Conservation (phyloP, 2,797 vertebrate genomes). For the Heliangelus exortis region DNA sequence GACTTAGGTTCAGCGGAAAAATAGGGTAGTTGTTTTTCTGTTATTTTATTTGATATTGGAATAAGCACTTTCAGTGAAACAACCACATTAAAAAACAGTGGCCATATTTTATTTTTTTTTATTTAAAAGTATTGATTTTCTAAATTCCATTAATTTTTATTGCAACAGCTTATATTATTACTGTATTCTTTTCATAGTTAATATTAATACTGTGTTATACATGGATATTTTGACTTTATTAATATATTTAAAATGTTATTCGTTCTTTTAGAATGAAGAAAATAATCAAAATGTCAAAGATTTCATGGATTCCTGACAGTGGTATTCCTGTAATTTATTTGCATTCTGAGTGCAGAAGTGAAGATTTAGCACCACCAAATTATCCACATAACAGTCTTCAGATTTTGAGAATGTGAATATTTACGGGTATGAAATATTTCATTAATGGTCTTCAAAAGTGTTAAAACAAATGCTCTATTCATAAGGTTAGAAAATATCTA, state of each 20-base stretch:
- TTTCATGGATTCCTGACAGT: not conserved
- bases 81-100: not conserved
- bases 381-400: not conserved
- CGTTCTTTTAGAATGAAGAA: not conserved
- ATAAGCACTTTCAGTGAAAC: not conserved
- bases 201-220: not conserved
- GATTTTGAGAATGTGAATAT: not conserved
- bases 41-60: not conserved
- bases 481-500: not conserved
- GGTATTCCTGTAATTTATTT: not conserved
- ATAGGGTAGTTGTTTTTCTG: not conserved
- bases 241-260: not conserved
- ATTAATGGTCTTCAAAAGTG: not conserved
- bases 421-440: not conserved
- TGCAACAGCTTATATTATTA: not conserved
- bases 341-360: not conserved
- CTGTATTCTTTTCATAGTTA: not conserved
- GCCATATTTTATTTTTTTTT: not conserved
- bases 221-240: not conserved
- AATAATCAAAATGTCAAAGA: not conserved
- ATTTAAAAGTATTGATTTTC: fast-evolving
- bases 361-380: not conserved
- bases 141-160: not conserved
- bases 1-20: not conserved
- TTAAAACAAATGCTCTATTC: not conserved